Evolutionary conservation across 2,888 invertebrate genomes (phyloP), one percentile per base, ranked within the genome.

Genomic region (Eupithecia exiguata): DNA sequence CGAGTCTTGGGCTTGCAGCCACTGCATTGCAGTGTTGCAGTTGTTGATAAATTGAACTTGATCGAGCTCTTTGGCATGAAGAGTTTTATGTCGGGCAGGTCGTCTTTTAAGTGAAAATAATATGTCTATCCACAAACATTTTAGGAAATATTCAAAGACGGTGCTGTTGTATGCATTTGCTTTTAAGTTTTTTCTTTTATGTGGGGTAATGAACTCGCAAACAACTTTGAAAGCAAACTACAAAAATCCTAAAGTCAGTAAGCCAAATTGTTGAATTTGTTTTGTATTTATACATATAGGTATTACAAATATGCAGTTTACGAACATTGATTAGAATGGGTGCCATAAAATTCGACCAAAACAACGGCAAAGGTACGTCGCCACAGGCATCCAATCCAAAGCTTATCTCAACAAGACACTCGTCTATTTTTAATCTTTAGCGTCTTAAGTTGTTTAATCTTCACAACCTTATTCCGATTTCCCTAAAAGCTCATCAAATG

Each of bases 1-100:
- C n/a, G 49, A 49, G n/a, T 53, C 30, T 62, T 16, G 30, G 35
- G 61, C 63, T 63, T 35, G 63, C 63, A 63, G 63, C 35, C 36
- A 63, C 63, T 63, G 63, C 67, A 68, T 46, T 68, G 67, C 67
- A 68, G 67, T 68, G 14, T 63, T 36, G n/a, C 18, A n/a, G 18
- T 62, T 62, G 35, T 40, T 68, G 49, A 49, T 68, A 68, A 68
- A 68, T 63, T 63, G 36, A 63, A 63, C 16, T 10, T 16, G 49
- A 61, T n/a, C 18, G 63, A 63, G 36, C n/a, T 63, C 38, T 35
- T 36, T 16, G n/a, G 36, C 1, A 18, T 36, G 35, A 18, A 35
- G 36, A 18, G 46, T 46, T 46, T 46, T 18, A 18, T 46, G n/a
- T 9, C 49, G n/a, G 18, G n/a, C 9, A 49, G 16, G 25, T 61